Evolutionary conservation across 2,888 invertebrate species (phyloP).

Genomic region (Calliopum simillimum): DNA sequence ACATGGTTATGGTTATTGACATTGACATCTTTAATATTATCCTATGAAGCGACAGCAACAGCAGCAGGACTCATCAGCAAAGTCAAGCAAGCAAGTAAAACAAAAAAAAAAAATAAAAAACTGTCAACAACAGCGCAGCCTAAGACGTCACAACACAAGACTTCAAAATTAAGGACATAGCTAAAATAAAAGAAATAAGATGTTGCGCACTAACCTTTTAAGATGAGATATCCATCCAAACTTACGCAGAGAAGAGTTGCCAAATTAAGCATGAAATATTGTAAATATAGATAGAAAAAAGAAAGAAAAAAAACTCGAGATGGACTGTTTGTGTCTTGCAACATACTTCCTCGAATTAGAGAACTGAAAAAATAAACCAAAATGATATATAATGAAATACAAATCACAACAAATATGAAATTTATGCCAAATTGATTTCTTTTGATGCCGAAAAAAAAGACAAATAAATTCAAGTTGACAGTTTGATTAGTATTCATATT

Average conservation of each 20-base stretch:
- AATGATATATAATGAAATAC: not conserved
- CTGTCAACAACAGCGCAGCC: not conserved
- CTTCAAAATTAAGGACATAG: no score
- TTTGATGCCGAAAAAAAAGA: not conserved
- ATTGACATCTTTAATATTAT: conserved; percentile 23
- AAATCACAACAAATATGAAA: conserved; percentile 5
- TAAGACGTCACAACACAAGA: not conserved
- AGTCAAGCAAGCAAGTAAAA: not conserved
- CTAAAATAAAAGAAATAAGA: no score
- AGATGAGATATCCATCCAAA: no score
- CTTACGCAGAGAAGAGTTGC: no score
- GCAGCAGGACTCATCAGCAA: not conserved
- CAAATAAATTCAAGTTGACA: conserved; percentile 14
- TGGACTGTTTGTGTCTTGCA: no score
- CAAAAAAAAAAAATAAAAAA: not conserved
- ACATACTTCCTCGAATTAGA: no score
- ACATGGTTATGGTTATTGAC: conserved; percentile 24
- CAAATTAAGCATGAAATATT: no score
- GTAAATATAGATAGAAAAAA: no score
- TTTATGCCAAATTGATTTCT: not conserved
- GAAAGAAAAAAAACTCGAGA: no score
- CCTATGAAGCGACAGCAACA: not conserved
- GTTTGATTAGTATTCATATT: conserved; percentile 15
- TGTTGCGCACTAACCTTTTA: no score
- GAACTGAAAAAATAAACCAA: no score